phyloP scores from a whole-genome alignment of 2,113 vertebrate genomes.

The Coreoperca whiteheadi region DNA sequence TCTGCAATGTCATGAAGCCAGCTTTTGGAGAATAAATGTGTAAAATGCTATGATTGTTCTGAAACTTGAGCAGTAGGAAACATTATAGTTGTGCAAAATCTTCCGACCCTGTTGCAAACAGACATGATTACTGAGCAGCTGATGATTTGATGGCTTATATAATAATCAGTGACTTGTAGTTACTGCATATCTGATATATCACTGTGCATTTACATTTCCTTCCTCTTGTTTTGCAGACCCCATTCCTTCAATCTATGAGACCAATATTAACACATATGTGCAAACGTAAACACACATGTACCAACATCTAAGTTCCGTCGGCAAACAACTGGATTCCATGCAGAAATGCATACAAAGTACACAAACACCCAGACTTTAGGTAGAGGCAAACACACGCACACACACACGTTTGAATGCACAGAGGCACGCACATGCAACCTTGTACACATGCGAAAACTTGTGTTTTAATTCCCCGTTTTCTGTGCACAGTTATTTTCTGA shows the following conservation, averaged over 20 bases:
- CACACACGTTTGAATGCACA: conserved; percentile 37
- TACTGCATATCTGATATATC: conserved; percentile 73
- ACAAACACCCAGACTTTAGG: conserved; percentile 49
- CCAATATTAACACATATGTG: conserved; percentile 63
- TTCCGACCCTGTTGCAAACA: conserved; percentile 76
- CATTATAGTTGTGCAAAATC: conserved; percentile 76
- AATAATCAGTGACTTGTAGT: conserved; percentile 72
- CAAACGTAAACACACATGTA: conserved; percentile 68
- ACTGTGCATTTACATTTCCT: conserved; percentile 68
- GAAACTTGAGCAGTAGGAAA: conserved; percentile 72
- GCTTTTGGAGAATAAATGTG: conserved; percentile 64
- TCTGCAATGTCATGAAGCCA: conserved; percentile 61
- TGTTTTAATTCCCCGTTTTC: conserved; percentile 45
- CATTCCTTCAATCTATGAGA: conserved; percentile 61
- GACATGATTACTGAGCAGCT: conserved; percentile 72
- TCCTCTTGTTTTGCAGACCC: conserved; percentile 45
- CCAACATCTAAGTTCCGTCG: conserved; percentile 45
- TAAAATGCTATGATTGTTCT: conserved; percentile 62
- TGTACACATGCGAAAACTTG: conserved; percentile 65
- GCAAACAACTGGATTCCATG: conserved; percentile 54
- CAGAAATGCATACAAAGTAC: conserved; percentile 66
- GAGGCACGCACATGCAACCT: conserved; percentile 58
- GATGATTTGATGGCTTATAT: conserved; percentile 74
- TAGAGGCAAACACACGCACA: conserved; percentile 42
- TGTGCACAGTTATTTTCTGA: conserved; percentile 62